Evolutionary conservation across 2,797 vertebrate genomes (phyloP), one percentile per base, ranked within the genome.

Genomic region (Kryptolebias ocellatus): DNA sequence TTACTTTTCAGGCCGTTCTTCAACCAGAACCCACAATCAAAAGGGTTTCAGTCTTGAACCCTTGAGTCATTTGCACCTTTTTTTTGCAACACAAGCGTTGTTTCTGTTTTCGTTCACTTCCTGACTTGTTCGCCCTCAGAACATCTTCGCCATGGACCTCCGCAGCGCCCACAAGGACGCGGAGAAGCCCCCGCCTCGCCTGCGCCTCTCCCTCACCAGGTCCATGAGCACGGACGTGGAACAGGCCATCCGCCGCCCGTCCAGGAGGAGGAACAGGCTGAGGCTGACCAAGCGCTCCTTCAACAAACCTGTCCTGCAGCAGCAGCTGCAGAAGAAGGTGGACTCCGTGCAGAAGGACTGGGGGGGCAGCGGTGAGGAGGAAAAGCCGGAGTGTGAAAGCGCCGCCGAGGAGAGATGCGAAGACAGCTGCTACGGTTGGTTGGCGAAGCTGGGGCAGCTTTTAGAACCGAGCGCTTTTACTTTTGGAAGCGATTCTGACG

Each of bases 111-210:
- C 37, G 14, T 12, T 42, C 37, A 39, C 9, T 42, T 34, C 14
- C 39, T 12, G 39, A 4, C 53, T 62, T 24, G 29, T 49, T 62
- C 31, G 67, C 29, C 54, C 39, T 60, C 90, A 99, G 97, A 95
- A 95, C 80, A 92, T 98, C 60, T 99, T 96, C 79, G 91, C 95
- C 76, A 98, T 98, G 98, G 97, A 98, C 90, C 95, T 99, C 71
- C 96, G 97, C 74, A 99, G 98, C 11, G 93, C 96, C 56, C 92
- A 95, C 92, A 97, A 98, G 90, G 85, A 90, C 51, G 89, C 90
- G 39, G 94, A 94, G 72, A 93, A 95, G 85, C 91, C 95, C 34
- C 17, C 85, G 0, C 85, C 93, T 3, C 95, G 96, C 72, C 93
- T 98, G 53, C 96, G 96, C 70, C 96, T 99, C 80, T 99, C 98